Base-by-base conservation (phyloP, 2,113 vertebrate species). In the Okapia johnstoni region DNA sequence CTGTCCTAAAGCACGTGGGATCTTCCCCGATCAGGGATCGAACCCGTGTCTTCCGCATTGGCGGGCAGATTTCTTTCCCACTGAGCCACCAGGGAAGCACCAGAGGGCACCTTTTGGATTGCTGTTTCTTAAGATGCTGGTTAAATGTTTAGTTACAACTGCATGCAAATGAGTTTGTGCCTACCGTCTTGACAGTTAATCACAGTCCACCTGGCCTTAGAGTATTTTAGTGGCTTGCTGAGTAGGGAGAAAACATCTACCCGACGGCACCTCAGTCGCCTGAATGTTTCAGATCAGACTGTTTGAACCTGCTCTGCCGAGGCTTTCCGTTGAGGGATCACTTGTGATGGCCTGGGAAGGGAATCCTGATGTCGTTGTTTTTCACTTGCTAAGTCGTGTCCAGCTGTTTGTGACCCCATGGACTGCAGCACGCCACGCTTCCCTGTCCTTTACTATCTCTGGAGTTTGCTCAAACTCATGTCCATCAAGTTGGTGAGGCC, bases 321-420 rank as follows among this genome's bases (percentile, higher is more conserved):
- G 33, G 17, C 13, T 33, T 60, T 81, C 28, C 2, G 57, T 14
- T 28, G n/a, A 46, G 57, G 55, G 7, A 11, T 76, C 33, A 4
- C 3, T 1, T 85, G 54, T 1, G 8, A 16, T 7, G 48, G 50
- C 73, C 4, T 28, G 0, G 25, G 6, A 14, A 33, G 14, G 16
- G 25, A 83, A 6, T 19, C 19, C 33, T 58, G 1, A 9, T 16
- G 0, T 55, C 12, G 11, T 5, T 23, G 66, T 7, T 26, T 1
- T 43, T 76, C 70, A 43, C 12, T 76, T 6, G 1, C 23, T 76
- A 0, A 14, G 21, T 43, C 1, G 40, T 43, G 12, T 43, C 36
- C 21, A 2, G 7, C 70, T 76, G 1, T 76, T 26, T 76, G 40
- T 2, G 12, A 43, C 23, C 23, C 12, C 6, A 43, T 43, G 2